Conservation (phyloP, 2,888 invertebrate species). For the Lepeophtheirus nordmannii region DNA sequence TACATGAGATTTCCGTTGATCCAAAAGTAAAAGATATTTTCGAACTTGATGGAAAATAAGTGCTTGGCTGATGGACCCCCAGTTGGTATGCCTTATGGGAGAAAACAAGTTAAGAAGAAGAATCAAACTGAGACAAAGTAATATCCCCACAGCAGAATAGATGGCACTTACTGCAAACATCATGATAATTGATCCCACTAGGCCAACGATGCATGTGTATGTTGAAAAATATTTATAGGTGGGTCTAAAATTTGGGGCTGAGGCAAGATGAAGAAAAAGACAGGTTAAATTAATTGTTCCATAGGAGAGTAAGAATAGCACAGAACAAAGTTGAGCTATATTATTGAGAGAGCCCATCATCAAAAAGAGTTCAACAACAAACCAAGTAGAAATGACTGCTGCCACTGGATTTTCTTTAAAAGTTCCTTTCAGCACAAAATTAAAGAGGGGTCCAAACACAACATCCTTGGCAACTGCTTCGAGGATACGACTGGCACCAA, state of each 20-base stretch:
- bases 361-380: slow-evolving; percentile 51
- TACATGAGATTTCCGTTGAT: slow-evolving; percentile 91
- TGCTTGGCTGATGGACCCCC: slow-evolving; percentile 99
- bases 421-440: slow-evolving; percentile 16
- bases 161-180: slow-evolving; percentile 79
- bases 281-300: slow-evolving; percentile 91
- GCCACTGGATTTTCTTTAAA: slow-evolving; percentile 38
- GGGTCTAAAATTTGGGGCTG: slow-evolving; percentile 96
- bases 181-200: slow-evolving; percentile 70
- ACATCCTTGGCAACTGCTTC: slow-evolving; percentile 91
- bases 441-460: slow-evolving; percentile 52
- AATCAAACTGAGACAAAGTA: slow-evolving; percentile 53
- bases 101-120: slow-evolving; percentile 76
- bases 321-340: slow-evolving; percentile 90
- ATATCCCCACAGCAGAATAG: slow-evolving; percentile 61
- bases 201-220: slow-evolving; percentile 72
- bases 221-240: slow-evolving; percentile 91
- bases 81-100: slow-evolving; percentile 57
- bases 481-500: slow-evolving; percentile 85
- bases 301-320: slow-evolving; percentile 88
- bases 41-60: slow-evolving; percentile 83
- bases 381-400: slow-evolving; percentile 41
- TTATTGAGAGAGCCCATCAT: slow-evolving; percentile 82
- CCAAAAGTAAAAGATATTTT: slow-evolving; percentile 85
- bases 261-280: slow-evolving; percentile 82